These are phyloP conservation scores for Gastracanthus pulcherrimus DNA, from an alignment of 2,888 invertebrate species.

Conservation along the genomic window DNA sequence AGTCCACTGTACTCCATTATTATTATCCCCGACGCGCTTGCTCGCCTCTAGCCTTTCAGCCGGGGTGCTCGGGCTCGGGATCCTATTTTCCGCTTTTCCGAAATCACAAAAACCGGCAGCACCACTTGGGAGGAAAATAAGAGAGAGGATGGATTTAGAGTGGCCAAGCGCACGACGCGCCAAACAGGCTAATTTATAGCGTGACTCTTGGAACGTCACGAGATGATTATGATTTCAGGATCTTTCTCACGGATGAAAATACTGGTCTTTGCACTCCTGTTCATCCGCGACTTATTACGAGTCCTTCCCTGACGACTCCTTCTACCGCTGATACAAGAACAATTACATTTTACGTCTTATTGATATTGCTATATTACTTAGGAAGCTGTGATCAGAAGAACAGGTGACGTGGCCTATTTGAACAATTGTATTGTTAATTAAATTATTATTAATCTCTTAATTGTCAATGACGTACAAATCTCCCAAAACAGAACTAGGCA, in stretches of 20 bases:
- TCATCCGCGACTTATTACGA: background rate
- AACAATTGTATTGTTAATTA: no score
- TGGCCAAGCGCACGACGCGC: background rate
- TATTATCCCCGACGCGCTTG: slow-evolving; percentile 58
- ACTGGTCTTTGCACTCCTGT: no score
- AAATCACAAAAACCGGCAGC: slow-evolving; percentile 64
- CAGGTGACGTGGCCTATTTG: no score
- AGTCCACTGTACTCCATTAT: slow-evolving; percentile 59
- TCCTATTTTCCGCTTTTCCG: slow-evolving; percentile 67
- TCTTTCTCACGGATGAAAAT: slow-evolving; percentile 50
- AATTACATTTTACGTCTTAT: background rate
- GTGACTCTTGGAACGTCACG: slow-evolving; percentile 52
- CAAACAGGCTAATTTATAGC: slow-evolving; percentile 60
- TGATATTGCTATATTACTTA: background rate
- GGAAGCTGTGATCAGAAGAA: background rate
- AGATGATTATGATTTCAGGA: slow-evolving; percentile 32
- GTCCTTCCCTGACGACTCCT: background rate
- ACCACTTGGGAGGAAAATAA: slow-evolving; percentile 45
- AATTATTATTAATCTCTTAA: no score
- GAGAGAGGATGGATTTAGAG: slow-evolving; percentile 4
- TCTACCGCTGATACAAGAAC: no score
- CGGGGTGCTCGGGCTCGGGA: no score
- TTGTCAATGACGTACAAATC: no score
- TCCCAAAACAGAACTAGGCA: no score
- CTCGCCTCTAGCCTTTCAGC: slow-evolving; percentile 56